Percentiles rank a stretch among this genome's conserved stretches.
Conservation (phyloP, 2,113 vertebrate species). For the Emydocephalus ijimae region DNA sequence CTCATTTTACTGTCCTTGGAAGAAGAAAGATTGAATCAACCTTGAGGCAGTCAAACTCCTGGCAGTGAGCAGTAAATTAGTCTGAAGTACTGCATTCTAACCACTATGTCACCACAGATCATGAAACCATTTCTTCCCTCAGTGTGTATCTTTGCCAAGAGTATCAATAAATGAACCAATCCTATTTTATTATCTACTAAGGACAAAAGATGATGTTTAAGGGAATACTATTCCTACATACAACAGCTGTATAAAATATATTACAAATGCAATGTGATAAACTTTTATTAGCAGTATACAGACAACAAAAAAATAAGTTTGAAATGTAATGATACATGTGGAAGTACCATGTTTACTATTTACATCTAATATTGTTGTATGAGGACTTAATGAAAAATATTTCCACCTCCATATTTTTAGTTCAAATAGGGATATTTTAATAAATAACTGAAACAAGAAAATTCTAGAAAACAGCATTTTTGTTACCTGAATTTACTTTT, state of each 20-base stretch:
- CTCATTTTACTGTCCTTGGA: not conserved
- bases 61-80: not conserved
- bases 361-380: not conserved
- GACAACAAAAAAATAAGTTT: not conserved
- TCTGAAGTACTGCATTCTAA: not conserved
- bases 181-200: not conserved
- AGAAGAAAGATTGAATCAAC: not conserved
- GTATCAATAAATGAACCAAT: not conserved
- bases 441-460: not conserved
- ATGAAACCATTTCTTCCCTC: not conserved
- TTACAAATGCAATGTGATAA: not conserved
- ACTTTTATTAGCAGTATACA: not conserved
- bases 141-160: not conserved
- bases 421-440: not conserved
- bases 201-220: not conserved
- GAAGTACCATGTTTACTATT: not conserved
- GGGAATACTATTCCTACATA: not conserved
- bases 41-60: not conserved
- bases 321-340: not conserved
- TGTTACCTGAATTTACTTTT: not conserved
- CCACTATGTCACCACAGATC: not conserved
- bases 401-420: not conserved
- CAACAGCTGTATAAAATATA: not conserved
- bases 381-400: not conserved
- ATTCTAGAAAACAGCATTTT: not conserved